These are phyloP conservation scores for Mormyrus proboscirostris DNA, from an alignment of 2,797 vertebrate genomes.

Conservation along the genomic window DNA sequence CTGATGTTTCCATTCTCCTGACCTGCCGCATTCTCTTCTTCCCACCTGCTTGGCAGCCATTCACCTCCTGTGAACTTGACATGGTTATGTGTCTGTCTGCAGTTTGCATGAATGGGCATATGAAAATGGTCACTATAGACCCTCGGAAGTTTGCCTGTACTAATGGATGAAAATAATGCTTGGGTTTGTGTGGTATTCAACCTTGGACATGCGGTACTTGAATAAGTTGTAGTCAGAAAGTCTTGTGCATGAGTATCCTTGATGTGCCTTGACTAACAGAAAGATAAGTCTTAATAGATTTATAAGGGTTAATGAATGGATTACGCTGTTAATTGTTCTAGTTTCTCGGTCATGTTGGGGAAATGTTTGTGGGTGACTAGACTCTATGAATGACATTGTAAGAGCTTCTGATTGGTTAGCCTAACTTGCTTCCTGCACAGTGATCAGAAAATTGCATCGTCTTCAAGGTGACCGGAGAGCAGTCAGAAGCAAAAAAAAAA, in stretches of 20 bases:
- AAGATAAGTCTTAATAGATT: not conserved
- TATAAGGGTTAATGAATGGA: not conserved
- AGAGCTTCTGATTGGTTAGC: not conserved
- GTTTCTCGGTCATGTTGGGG: not conserved
- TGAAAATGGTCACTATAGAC: not conserved
- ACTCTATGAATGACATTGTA: not conserved
- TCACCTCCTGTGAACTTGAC: not conserved
- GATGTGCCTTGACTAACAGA: not conserved
- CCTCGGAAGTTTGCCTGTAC: not conserved
- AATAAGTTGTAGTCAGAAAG: not conserved
- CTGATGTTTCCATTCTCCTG: not conserved
- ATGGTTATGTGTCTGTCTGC: conserved; percentile 2
- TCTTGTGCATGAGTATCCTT: not conserved
- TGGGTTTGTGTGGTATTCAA: not conserved
- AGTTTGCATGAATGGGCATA: not conserved
- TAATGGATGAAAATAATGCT: not conserved
- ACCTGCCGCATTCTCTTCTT: conserved; percentile 1
- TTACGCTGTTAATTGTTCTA: not conserved
- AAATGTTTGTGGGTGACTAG: not conserved
- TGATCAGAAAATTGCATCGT: not conserved
- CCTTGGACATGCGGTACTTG: not conserved
- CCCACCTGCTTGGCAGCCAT: conserved; percentile 28
- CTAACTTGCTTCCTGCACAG: not conserved
- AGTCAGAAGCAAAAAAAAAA: not conserved
- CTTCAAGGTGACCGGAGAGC: not conserved